Evolutionary conservation across 2,888 invertebrate species (phyloP).

Genomic region (Spisula solida): DNA sequence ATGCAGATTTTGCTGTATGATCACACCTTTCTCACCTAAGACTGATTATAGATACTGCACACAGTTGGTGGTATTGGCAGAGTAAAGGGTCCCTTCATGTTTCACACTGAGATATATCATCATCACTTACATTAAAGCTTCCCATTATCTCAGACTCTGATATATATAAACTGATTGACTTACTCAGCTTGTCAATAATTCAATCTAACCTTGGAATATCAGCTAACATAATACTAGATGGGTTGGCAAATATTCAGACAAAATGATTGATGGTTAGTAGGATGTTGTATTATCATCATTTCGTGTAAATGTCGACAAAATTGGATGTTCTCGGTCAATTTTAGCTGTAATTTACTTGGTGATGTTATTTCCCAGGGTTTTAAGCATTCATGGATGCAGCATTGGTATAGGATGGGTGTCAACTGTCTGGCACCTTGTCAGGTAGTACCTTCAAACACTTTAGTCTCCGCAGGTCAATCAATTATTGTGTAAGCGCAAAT

Average conservation of each 20-base stretch:
- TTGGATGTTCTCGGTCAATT: background rate
- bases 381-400: no score
- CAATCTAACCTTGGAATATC: background rate
- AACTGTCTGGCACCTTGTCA: no score
- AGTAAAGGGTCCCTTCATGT: background rate
- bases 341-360: background rate
- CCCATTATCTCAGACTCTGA: background rate
- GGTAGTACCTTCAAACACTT: no score
- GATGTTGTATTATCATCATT: no score
- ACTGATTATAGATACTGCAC: no score
- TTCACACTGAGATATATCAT: background rate
- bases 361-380: background rate
- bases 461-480: no score
- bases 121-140: background rate
- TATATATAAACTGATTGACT: background rate
- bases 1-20: no score
- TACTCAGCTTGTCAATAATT: constrained; percentile 5
- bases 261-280: background rate
- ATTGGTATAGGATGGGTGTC: no score
- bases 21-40: no score
- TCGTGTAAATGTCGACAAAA: background rate
- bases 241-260: background rate
- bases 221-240: background rate
- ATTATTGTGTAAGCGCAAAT: no score
- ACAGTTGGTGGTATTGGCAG: no score